Conservation (phyloP, 2,113 vertebrate species). For the human (Homo sapiens) region GRCh38 chr17:65596001-65596500, state of each 20-base stretch:
- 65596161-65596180: neutral
- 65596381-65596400: slow-evolving; percentile 16
- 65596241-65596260: neutral
- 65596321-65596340: neutral
- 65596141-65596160: no score
- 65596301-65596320: no score
- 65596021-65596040: no score
- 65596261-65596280: neutral
- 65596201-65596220: neutral
- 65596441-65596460: neutral
- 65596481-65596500: neutral
- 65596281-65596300: neutral
- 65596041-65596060: no score
- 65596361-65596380: neutral
- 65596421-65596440: neutral
- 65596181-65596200: neutral
- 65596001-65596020: no score
- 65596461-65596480: neutral
- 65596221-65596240: neutral
- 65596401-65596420: neutral
- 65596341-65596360: neutral
- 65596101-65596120: no score
- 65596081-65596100: no score
- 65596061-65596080: no score
- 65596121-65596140: no score